These are phyloP conservation scores for Alviniconcha strummeri DNA, from an alignment of 2,888 invertebrate species.

Conservation along the genomic window DNA sequence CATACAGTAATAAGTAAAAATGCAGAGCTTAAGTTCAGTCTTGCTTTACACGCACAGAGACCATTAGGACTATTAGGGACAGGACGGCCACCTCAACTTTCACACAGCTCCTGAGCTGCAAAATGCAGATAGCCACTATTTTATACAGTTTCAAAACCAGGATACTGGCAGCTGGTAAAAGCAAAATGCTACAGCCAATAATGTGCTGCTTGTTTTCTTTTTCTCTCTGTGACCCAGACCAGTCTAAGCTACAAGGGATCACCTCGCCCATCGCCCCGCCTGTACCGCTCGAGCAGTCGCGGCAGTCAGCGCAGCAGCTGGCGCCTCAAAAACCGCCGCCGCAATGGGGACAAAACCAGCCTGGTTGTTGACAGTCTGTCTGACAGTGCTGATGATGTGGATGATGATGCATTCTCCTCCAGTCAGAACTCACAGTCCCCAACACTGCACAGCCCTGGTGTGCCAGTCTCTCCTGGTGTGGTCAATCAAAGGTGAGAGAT, in stretches of 20 bases:
- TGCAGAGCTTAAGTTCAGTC: too few species aligned
- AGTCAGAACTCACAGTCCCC: constrained; percentile 47
- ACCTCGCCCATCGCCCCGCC: constrained; percentile 61
- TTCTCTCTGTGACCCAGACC: not conserved
- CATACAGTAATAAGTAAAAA: too few species aligned
- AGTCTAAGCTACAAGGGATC: constrained; percentile 56
- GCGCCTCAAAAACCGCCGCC: constrained; percentile 56
- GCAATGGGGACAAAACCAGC: constrained; percentile 68
- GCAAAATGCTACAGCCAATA: too few species aligned
- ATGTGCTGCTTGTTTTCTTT: too few species aligned
- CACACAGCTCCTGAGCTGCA: too few species aligned
- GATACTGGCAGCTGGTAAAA: too few species aligned
- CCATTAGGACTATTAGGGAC: too few species aligned
- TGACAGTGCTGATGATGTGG: constrained; percentile 76
- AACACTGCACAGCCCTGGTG: constrained; percentile 47
- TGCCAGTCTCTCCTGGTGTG: constrained; percentile 50
- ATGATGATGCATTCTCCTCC: constrained; percentile 66
- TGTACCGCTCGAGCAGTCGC: constrained; percentile 59
- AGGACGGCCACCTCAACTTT: too few species aligned
- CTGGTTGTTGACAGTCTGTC: constrained; percentile 68
- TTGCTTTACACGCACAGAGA: too few species aligned
- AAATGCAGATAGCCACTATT: too few species aligned
- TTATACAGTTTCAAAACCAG: too few species aligned
- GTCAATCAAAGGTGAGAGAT: constrained; percentile 56
- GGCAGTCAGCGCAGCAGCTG: constrained; percentile 74